These are phyloP conservation scores for Canis aureus DNA, from an alignment of 2,113 vertebrate genomes.

Conservation along the genomic window DNA sequence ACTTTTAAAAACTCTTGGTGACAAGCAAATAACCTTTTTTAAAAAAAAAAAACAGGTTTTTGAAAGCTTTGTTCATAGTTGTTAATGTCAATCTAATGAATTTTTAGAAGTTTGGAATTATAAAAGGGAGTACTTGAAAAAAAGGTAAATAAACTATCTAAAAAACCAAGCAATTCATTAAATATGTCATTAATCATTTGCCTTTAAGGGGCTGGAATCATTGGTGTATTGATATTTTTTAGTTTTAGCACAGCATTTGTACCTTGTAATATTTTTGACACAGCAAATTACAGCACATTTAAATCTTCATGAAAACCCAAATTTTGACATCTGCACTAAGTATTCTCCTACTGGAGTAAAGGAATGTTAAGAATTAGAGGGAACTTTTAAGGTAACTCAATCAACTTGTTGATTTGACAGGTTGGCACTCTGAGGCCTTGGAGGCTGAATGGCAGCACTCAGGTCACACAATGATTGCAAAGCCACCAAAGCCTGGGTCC, in stretches of 20 bases:
- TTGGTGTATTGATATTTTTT: background rate
- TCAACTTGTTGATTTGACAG: background rate
- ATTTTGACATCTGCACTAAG: background rate
- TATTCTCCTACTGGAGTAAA: background rate
- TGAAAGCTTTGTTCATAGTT: background rate
- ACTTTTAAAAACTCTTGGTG: background rate
- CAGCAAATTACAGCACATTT: background rate
- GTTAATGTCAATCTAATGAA: background rate
- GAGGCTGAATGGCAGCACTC: background rate
- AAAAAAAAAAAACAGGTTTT: background rate
- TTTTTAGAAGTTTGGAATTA: background rate
- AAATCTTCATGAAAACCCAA: background rate
- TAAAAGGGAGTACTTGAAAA: background rate
- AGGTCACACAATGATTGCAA: background rate
- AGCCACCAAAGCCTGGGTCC: background rate
- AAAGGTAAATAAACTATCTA: background rate
- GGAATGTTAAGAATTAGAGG: background rate
- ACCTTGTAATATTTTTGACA: conserved; percentile 4
- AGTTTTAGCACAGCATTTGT: background rate
- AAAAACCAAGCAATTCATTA: background rate
- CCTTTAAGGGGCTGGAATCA: background rate
- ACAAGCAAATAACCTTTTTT: background rate
- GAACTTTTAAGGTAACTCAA: background rate
- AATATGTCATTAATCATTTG: background rate
- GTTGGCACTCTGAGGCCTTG: background rate